Evolutionary conservation across 2,888 invertebrate species (phyloP), one percentile per base, ranked within the genome.

Genomic region (Pseudeuparius sepicola): DNA sequence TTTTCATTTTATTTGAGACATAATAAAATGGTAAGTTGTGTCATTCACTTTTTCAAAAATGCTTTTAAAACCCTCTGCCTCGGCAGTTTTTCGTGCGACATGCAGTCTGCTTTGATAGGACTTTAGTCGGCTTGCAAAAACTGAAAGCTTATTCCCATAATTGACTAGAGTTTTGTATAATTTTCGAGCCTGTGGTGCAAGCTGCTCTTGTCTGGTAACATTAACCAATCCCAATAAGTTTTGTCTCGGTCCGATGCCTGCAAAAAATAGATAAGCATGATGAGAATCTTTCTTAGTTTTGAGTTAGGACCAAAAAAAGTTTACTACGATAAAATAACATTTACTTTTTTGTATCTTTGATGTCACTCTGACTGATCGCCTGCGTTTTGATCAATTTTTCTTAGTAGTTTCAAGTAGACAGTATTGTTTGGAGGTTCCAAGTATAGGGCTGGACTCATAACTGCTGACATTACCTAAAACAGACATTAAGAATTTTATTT

Each of bases 111-210:
- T 5, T 20, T 31, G 9, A 31, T 17, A 31, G 9, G 17, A 31
- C 7, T 17, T 17, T n/a, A 31, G n/a, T 18, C 18, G 18, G 12
- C n/a, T 31, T 20, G 23, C 14, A 31, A 31, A 24, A 20, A 12
- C 23, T 14, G 27, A 16, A n/a, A 18, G 11, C 27, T 13, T 34
- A 17, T 34, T 26, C 7, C 13, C 14, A 15, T 11, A 34, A 34
- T 17, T 12, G 27, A 34, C 13, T 15, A 10, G 14, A 12, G 5
- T 26, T 34, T 33, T 25, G 9, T 18, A 34, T 11, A 27, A 28
- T 27, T 11, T 17, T 28, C 20, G 11, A 3, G 28, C 34, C 20
- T 34, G 17, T 17, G 34, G 34, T 12, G 28, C 14, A 28, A 28
- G 17, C 4, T 27, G 18, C 5, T 28, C 9, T 9, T 28, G 34